phyloP scores from a whole-genome alignment of 2,113 vertebrate genomes.

The Notarius lentiginosus region DNA sequence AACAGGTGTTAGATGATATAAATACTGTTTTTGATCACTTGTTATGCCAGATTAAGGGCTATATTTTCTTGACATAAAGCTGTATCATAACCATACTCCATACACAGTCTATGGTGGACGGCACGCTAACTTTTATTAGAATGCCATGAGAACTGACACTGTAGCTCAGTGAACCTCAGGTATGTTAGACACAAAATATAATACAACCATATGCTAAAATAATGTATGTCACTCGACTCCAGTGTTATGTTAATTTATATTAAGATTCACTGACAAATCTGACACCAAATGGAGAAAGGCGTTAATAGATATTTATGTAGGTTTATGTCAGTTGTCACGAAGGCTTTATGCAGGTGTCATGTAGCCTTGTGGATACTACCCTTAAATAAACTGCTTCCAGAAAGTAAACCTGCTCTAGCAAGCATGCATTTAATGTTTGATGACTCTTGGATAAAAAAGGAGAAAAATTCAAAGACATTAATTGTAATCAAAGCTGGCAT shows the following conservation, averaged over 20 bases:
- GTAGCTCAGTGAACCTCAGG: not conserved
- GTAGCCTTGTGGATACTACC: not conserved
- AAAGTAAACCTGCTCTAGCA: not conserved
- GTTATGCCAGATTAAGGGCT: not conserved
- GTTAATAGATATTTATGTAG: not conserved
- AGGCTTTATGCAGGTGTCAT: not conserved
- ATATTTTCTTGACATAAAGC: not conserved
- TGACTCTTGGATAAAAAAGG: not conserved
- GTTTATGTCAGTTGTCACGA: not conserved
- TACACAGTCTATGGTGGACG: not conserved
- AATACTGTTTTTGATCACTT: not conserved
- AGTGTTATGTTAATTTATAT: not conserved
- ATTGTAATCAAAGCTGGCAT: not conserved
- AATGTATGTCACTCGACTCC: conserved; percentile 16
- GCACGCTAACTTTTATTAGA: not conserved
- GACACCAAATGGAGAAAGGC: conserved; percentile 18
- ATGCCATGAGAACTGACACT: not conserved
- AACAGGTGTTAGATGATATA: not conserved
- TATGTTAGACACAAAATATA: not conserved
- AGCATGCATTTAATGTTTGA: conserved; percentile 8
- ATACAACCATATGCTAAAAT: not conserved
- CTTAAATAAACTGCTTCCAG: not conserved
- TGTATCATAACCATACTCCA: too few relatives aligned
- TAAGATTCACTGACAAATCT: not conserved
- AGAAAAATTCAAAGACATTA: not conserved